Percentiles rank a stretch among this genome's conserved stretches.
Conservation (phyloP, 2,113 vertebrate species). For the Fregata magnificens region DNA sequence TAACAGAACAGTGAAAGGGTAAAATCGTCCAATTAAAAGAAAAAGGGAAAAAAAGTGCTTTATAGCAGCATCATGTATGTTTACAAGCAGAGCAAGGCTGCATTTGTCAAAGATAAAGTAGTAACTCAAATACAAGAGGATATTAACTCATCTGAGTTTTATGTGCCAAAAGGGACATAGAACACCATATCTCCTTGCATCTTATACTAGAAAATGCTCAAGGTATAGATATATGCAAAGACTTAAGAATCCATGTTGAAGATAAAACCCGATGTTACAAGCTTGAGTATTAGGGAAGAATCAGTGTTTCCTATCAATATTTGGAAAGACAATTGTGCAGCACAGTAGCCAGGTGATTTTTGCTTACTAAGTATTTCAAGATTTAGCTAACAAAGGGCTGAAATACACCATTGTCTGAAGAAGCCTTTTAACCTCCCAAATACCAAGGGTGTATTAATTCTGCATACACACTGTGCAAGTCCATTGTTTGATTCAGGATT, state of each 20-base stretch:
- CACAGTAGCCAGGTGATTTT: not conserved
- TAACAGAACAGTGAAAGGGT: not conserved
- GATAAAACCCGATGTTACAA: not conserved
- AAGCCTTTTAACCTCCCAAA: not conserved
- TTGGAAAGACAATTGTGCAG: not conserved
- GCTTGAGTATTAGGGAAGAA: not conserved
- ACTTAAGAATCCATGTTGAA: not conserved
- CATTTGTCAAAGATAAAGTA: not conserved
- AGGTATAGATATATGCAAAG: not conserved
- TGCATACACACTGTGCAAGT: not conserved
- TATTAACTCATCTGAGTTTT: not conserved
- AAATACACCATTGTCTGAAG: not conserved
- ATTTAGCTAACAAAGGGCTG: not conserved
- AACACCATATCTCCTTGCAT: accelerated
- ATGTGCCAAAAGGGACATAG: not conserved
- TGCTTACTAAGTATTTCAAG: not conserved
- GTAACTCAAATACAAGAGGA: not conserved
- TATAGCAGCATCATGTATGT: not conserved
- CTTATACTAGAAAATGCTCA: not conserved
- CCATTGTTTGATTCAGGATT: not conserved
- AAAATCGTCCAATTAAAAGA: not conserved
- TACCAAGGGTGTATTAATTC: not conserved
- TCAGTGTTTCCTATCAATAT: not conserved
- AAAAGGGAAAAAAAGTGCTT: not conserved
- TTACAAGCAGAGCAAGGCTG: not conserved